Base-by-base conservation (phyloP, 2,113 vertebrate species). In the Pygoscelis antarcticus region DNA sequence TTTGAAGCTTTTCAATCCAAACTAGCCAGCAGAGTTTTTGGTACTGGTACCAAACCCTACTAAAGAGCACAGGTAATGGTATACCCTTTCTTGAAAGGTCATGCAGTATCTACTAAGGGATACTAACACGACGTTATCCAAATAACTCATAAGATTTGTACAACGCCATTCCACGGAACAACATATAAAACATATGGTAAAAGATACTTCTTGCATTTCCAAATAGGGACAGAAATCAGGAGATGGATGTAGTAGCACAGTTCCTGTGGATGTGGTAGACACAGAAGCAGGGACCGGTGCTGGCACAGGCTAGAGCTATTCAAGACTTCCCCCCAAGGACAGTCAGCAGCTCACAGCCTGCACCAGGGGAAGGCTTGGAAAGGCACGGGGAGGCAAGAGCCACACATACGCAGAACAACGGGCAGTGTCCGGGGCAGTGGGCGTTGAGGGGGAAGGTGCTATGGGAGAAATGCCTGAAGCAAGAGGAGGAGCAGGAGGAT, bases 361-460 rank as follows among this genome's bases (percentile, higher is more conserved):
- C 40, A n/a, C 22, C 4, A 0, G 16, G 17, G 29, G 14, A 47
- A 54, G 64, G 64, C 40, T 17, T 32, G 14, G 64, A 25, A 44
- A 46, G 23, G 16, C 42, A 34, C 3, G 0, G 10, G 46, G n/a
- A 52, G 40, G 18, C 27, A 26, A 54, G 54, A 69, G 49, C 54
- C 17, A 2, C 0, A 0, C 1, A 1, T 13, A 11, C 5, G 19
- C 20, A 30, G 27, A 49, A 20, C 16, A 6, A 54, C 3, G 2
- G 40, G 51, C 21, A 27, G 14, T 0, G 10, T 10, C 44, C 5
- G 9, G 46, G 38, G 46, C 38, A 36, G 30, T 26, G 23, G 29
- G 5, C 7, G 3, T 19, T 2, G 10, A 75, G 38, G 22, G 26
- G n/a, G 7, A 40, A 60, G 46, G 42, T 23, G 36, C 62, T 44